Evolutionary conservation across 2,797 vertebrate genomes (phyloP).

Genomic region (Aselliscus stoliczkanus): DNA sequence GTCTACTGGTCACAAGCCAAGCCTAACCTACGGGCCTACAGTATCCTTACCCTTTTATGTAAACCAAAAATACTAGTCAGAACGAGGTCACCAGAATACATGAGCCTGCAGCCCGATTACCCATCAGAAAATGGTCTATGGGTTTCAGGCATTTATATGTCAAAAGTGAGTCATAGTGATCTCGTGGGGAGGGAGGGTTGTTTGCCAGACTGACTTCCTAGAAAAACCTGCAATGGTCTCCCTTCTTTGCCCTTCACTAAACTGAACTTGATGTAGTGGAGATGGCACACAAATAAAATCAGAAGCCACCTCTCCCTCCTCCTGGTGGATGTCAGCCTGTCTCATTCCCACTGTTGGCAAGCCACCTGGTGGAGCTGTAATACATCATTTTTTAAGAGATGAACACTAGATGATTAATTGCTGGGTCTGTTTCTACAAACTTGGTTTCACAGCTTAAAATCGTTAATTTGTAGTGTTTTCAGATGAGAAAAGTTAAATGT

Average conservation of each 20-base stretch:
- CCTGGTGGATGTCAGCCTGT: not conserved
- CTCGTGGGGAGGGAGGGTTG: not conserved
- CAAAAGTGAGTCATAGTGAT: not conserved
- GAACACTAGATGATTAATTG: not conserved
- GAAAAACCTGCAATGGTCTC: not conserved
- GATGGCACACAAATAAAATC: not conserved
- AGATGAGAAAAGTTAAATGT: not conserved
- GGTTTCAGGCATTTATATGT: not conserved
- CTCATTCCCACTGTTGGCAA: slow-evolving; percentile 25
- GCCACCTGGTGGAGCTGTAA: slow-evolving; percentile 72
- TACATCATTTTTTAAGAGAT: slow-evolving; percentile 35
- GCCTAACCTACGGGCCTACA: not conserved
- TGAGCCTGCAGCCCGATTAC: not conserved
- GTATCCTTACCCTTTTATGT: not conserved
- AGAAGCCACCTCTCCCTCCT: not conserved
- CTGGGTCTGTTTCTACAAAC: not conserved
- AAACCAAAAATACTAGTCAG: not conserved
- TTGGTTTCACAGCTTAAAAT: slow-evolving; percentile 33
- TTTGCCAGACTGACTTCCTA: slow-evolving; percentile 1
- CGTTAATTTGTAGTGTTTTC: not conserved
- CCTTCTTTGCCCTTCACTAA: not conserved
- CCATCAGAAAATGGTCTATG: not conserved
- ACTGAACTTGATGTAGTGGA: not conserved
- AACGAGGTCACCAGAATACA: not conserved
- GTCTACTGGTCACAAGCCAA: not conserved